Conservation (phyloP, 1,140 invertebrate genomes). For the Papilio glaucus region DNA sequence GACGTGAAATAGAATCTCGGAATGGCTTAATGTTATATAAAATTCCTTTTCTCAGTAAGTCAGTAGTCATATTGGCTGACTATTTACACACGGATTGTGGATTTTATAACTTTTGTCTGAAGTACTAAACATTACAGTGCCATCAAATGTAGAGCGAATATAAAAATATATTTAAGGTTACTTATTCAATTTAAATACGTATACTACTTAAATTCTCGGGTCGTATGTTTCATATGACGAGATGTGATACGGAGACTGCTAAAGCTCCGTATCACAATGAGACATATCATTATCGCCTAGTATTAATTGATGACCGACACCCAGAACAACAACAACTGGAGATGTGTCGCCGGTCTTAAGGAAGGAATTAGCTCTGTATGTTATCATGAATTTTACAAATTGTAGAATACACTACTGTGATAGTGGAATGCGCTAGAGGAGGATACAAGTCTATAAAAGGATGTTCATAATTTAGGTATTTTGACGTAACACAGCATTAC, state of each 20-base stretch:
- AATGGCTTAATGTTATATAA: conserved; percentile 21
- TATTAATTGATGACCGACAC: too few relatives aligned
- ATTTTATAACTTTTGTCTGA: not conserved
- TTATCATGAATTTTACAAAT: not conserved
- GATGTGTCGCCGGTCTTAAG: too few relatives aligned
- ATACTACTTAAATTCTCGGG: too few relatives aligned
- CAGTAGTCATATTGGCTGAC: not conserved
- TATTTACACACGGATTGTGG: not conserved
- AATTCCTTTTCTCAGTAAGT: conserved; percentile 23
- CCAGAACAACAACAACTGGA: too few relatives aligned
- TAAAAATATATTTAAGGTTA: too few relatives aligned
- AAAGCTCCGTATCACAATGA: too few relatives aligned
- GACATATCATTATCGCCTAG: too few relatives aligned
- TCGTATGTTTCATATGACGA: too few relatives aligned
- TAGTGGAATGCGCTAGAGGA: not conserved
- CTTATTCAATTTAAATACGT: too few relatives aligned
- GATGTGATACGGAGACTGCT: too few relatives aligned
- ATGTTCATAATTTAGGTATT: conserved; percentile 3
- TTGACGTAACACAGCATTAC: conserved; percentile 15
- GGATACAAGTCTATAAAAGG: not conserved
- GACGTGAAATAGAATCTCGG: conserved; percentile 9
- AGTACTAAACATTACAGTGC: not conserved
- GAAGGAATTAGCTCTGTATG: too few relatives aligned
- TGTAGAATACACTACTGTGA: not conserved
- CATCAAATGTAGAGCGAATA: not conserved